These are phyloP conservation scores for Euzophera pinguis DNA, from an alignment of 2,888 invertebrate genomes.

Conservation along the genomic window DNA sequence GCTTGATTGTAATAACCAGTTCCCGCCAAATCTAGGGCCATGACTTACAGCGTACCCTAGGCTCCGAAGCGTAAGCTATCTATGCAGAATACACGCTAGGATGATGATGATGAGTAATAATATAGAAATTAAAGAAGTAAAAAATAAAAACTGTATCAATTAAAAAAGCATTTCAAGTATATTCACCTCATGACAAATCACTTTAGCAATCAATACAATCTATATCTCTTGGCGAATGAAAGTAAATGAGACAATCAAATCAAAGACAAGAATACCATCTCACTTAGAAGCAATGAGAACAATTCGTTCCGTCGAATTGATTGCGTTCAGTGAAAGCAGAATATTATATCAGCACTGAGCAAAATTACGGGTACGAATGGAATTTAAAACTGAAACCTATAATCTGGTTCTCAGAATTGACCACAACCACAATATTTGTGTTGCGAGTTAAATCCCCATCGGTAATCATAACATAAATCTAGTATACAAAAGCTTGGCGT, in stretches of 20 bases:
- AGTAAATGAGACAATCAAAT: constrained; percentile 6
- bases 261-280: background rate
- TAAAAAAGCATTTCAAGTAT: background rate
- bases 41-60: too few species aligned
- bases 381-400: background rate
- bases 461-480: constrained; percentile 1
- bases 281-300: constrained; percentile 21
- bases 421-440: background rate
- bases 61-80: too few species aligned
- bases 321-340: constrained; percentile 37
- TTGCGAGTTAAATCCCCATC: background rate
- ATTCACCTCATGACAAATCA: too few species aligned
- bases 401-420: background rate
- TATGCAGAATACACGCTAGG: too few species aligned
- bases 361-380: background rate
- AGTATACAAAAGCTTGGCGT: background rate
- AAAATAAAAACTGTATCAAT: background rate
- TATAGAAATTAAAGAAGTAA: too few species aligned
- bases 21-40: too few species aligned
- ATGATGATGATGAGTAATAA: too few species aligned
- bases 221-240: constrained; percentile 8
- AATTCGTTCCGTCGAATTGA: constrained; percentile 32
- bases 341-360: constrained; percentile 19
- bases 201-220: background rate
- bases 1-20: too few species aligned